Percentiles rank a stretch among this genome's conserved stretches.
Evolutionary conservation across 2,113 vertebrate genomes (phyloP).

Genomic region (Urocitellus parryii): DNA sequence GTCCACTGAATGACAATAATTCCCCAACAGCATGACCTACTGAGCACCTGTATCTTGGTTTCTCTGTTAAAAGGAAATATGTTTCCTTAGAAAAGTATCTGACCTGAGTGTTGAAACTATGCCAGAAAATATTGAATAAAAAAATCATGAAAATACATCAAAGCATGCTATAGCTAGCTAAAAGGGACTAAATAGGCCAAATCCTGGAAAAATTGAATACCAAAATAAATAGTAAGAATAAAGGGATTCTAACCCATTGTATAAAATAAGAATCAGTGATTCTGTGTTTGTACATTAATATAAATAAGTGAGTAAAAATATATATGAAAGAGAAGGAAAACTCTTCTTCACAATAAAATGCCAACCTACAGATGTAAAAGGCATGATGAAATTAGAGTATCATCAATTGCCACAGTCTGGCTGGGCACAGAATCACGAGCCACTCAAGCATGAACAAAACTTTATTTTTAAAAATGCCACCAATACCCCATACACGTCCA

Average conservation of each 20-base stretch:
- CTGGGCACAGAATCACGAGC: no score
- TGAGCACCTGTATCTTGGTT: not conserved
- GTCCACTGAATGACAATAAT: not conserved
- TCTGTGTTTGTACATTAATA: slow-evolving; percentile 1
- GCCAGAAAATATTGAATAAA: not conserved
- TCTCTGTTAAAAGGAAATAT: not conserved
- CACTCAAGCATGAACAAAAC: no score
- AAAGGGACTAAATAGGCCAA: not conserved
- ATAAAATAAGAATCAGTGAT: slow-evolving; percentile 31
- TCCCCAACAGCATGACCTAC: not conserved
- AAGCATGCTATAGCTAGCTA: not conserved
- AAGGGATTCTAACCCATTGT: not conserved
- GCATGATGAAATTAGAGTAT: not conserved
- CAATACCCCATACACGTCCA: no score
- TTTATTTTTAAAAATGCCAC: no score
- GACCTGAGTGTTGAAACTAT: not conserved
- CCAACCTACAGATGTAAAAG: not conserved
- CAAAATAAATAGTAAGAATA: not conserved
- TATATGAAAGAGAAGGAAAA: not conserved
- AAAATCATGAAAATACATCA: slow-evolving; percentile 17
- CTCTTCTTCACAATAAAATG: not conserved
- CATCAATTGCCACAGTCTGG: no score
- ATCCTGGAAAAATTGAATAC: not conserved
- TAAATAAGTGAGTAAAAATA: not conserved
- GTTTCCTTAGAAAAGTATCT: not conserved